These are phyloP conservation scores for Hoplias malabaricus DNA, from an alignment of 2,113 vertebrate species.

Conservation along the genomic window DNA sequence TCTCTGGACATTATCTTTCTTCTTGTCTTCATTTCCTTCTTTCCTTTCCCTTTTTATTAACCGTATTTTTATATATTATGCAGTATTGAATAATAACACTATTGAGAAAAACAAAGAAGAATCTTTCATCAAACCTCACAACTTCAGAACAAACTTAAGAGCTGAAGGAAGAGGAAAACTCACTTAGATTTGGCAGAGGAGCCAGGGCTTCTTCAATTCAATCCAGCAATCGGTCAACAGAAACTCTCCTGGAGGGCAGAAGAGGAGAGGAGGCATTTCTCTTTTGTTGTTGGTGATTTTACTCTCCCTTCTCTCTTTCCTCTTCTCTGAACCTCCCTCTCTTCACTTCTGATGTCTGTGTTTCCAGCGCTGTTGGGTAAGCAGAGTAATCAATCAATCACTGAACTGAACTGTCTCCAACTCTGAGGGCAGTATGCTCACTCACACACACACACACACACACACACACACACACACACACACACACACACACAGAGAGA, in stretches of 20 bases:
- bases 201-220: slow-evolving; percentile 24
- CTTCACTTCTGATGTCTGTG: slow-evolving; percentile 23
- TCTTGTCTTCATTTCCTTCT: too few species aligned
- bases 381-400: slow-evolving; percentile 50
- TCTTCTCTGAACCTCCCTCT: slow-evolving; percentile 14
- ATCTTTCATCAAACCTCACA: slow-evolving; percentile 38
- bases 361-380: slow-evolving; percentile 38
- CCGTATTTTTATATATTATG: too few species aligned
- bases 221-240: slow-evolving; percentile 43
- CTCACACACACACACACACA: slow-evolving; percentile 9
- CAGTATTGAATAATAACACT: too few species aligned
- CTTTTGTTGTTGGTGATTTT: slow-evolving; percentile 6
- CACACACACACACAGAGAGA: background rate
- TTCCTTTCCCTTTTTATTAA: too few species aligned
- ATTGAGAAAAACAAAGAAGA: background rate
- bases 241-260: slow-evolving; percentile 35
- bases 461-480: slow-evolving; percentile 18
- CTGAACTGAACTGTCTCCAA: slow-evolving; percentile 40
- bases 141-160: slow-evolving; percentile 38
- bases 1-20: too few species aligned
- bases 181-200: slow-evolving; percentile 10
- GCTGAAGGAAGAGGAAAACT: slow-evolving; percentile 12
- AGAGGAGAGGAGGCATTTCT: slow-evolving; percentile 26
- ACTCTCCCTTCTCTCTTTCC: slow-evolving; percentile 9
- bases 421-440: slow-evolving; percentile 11